Base-by-base conservation (phyloP, 2,113 vertebrate genomes). In the Cyprinodon tularosa region DNA sequence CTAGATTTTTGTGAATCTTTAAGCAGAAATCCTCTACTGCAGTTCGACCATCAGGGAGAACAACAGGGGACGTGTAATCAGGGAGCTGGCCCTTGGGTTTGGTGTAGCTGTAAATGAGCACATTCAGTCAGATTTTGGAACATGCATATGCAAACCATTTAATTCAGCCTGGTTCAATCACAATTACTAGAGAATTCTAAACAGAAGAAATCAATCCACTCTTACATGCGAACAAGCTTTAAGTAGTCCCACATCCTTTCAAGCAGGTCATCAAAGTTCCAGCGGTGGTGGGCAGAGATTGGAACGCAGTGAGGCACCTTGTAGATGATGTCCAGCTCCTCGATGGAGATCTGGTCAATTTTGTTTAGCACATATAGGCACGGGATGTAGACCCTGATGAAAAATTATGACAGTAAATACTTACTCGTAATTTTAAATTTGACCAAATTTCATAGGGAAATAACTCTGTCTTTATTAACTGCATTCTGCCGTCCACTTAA, bases 51-150 rank as follows among this genome's bases (percentile, higher is more conserved):
- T 96, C 94, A 62, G 96, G 97, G 57, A 99, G 92, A 0, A 99
- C 98, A 5, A 99, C 98, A 3, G 98, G 98, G 40, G 98, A 95
- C 0, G 96, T 97, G 80, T 99, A 99, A 90, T 99, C 98, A 4
- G 98, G 98, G 44, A 99, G 96, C 89, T 99, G 98, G 37, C 98
- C 98, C 92, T 99, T 99, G n/a, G 98, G 98, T 91, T 99, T 99
- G 62, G 98, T 99, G 87, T 99, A 99, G 88, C 98, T 99, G 92
- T 38, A 93, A 92, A 10, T 44, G 0, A 72, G 62, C 38, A 69
- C 36, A 84, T 11, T 4, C 3, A 9, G 5, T 44, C 20, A 59
- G 17, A 67, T 60, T 40, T 66, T 68, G 8, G 39, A 72, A 3
- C 15, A 7, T 39, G 4, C 78, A 48, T 1, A 44, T 40, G 73